A percentile compares a stretch with the other conserved stretches of the same genome.
These are phyloP conservation scores for Tridacna gigas DNA, from an alignment of 2,888 invertebrate genomes.

Conservation along the genomic window DNA sequence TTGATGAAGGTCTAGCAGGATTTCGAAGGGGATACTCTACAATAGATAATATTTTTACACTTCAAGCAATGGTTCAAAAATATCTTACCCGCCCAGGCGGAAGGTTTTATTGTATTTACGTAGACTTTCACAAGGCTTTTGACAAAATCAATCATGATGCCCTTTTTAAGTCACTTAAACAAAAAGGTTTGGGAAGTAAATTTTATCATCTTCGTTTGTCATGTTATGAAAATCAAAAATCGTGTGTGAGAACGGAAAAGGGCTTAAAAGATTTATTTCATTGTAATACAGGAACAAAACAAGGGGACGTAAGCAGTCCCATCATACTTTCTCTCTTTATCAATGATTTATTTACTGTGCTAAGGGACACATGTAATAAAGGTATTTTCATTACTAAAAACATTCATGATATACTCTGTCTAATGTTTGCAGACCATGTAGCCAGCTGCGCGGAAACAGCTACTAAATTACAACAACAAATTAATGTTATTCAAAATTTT, in stretches of 20 bases:
- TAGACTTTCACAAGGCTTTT: conserved; percentile 11
- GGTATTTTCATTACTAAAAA: conserved; percentile 17
- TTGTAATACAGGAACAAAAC: conserved; percentile 8
- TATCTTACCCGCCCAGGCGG: background rate
- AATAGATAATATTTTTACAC: conserved; percentile 1
- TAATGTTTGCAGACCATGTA: conserved; percentile 6
- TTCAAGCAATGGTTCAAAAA: conserved; percentile 5
- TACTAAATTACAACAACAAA: too few species aligned
- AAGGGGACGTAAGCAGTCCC: too few species aligned
- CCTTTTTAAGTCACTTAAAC: background rate
- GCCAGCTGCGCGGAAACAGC: conserved; percentile 5
- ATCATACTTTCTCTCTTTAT: conserved; percentile 16
- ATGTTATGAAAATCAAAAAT: background rate
- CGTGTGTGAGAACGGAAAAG: background rate
- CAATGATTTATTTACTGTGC: conserved; percentile 4
- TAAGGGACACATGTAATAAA: background rate
- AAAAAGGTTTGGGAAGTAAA: background rate
- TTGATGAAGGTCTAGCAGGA: background rate
- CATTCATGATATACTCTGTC: background rate
- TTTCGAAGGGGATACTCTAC: background rate
- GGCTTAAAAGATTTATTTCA: background rate
- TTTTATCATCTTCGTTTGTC: background rate
- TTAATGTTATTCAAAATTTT: too few species aligned
- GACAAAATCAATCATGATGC: background rate
- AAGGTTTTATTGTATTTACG: background rate